Evolutionary conservation across 2,888 invertebrate genomes (phyloP).

Genomic region (Lepidochitona cinerea): DNA sequence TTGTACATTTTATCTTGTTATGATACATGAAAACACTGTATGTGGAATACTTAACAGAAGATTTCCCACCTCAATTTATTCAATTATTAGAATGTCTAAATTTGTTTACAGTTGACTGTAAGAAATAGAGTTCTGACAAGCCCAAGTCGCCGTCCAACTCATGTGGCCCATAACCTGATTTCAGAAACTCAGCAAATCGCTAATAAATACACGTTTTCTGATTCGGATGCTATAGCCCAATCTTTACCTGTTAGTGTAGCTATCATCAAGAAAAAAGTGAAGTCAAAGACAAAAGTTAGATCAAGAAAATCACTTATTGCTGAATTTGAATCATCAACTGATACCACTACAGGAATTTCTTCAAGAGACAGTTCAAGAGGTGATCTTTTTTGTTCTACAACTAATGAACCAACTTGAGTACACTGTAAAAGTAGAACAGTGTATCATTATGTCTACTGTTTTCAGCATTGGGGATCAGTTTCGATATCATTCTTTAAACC

Average conservation of each 20-base stretch:
- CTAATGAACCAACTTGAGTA: too few species aligned
- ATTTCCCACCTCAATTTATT: too few species aligned
- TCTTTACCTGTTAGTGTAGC: slow-evolving; percentile 22
- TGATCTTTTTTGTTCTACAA: too few species aligned
- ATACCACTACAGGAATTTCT: slow-evolving; percentile 28
- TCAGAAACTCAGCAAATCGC: slow-evolving; percentile 1
- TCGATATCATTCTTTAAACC: too few species aligned
- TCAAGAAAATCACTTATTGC: slow-evolving; percentile 6
- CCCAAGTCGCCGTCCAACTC: slow-evolving; percentile 19
- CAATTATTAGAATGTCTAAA: too few species aligned
- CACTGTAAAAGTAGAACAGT: too few species aligned
- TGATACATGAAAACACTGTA: too few species aligned
- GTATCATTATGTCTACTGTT: too few species aligned
- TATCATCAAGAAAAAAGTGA: slow-evolving; percentile 14
- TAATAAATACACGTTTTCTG: slow-evolving; percentile 17
- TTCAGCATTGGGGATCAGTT: too few species aligned
- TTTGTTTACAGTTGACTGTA: slow-evolving; percentile 11
- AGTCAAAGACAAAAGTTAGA: slow-evolving; percentile 12
- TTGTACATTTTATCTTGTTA: too few species aligned
- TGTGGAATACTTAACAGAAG: too few species aligned
- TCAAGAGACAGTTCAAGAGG: slow-evolving; percentile 33
- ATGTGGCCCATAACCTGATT: slow-evolving; percentile 15
- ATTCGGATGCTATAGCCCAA: slow-evolving; percentile 34
- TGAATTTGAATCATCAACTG: slow-evolving; percentile 15
- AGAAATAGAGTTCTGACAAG: not conserved